These are phyloP conservation scores for Microcebus tavaratra DNA, from an alignment of 2,113 vertebrate genomes.

Conservation along the genomic window DNA sequence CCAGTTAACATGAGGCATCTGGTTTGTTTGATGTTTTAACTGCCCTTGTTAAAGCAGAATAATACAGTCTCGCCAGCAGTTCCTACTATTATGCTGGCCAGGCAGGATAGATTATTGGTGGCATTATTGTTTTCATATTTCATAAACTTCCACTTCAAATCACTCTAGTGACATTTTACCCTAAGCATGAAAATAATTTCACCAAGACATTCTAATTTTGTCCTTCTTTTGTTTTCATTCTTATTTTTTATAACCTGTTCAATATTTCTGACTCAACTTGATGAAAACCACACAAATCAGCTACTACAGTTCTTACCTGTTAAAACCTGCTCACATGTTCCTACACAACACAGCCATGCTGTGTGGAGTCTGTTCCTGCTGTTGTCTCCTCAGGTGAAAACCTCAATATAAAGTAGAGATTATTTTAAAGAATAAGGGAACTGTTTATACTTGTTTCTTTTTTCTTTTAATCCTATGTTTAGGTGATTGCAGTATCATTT, in stretches of 20 bases:
- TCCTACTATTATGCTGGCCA: accelerated
- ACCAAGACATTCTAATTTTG: not conserved
- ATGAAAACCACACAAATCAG: accelerated
- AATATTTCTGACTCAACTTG: accelerated
- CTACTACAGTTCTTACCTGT: accelerated
- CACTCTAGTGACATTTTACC: not conserved
- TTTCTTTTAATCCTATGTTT: accelerated
- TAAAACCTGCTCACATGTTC: not conserved
- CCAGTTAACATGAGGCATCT: accelerated
- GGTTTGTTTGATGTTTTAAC: accelerated
- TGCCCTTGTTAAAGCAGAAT: accelerated
- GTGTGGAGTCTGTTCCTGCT: too few species aligned
- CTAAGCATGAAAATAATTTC: not conserved
- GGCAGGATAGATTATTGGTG: accelerated
- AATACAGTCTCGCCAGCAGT: too few species aligned
- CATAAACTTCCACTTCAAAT: not conserved
- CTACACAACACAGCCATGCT: accelerated
- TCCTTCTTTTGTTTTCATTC: not conserved
- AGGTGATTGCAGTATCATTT: not conserved
- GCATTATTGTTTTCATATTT: not conserved
- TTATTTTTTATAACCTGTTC: not conserved
- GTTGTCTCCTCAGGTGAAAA: accelerated
- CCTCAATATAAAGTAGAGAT: not conserved
- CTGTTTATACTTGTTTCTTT: not conserved
- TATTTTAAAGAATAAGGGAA: too few species aligned